Conservation (phyloP, 2,888 invertebrate species). For the Pterostichus niger region DNA sequence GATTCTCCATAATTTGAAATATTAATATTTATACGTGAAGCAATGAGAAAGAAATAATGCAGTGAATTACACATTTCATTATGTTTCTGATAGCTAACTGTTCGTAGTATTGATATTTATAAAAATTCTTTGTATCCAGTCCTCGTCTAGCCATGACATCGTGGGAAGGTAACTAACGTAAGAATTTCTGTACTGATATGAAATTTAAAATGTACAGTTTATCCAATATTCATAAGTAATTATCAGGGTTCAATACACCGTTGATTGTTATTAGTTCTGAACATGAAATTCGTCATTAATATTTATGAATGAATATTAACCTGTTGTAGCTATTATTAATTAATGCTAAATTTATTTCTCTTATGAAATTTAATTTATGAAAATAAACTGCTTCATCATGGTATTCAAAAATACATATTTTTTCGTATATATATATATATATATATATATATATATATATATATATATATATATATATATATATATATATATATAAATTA, state of each 20-base stretch:
- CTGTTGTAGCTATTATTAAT: too few species aligned
- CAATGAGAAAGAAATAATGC: background rate
- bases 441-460: too few species aligned
- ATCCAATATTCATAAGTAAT: constrained; percentile 21
- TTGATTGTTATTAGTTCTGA: constrained; percentile 8
- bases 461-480: too few species aligned
- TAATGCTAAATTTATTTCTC: too few species aligned
- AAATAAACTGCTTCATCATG: too few species aligned
- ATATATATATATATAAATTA: too few species aligned
- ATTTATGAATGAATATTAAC: background rate
- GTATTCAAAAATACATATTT: too few species aligned
- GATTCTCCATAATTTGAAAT: constrained; percentile 18
- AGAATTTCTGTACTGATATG: background rate
- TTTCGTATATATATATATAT: too few species aligned
- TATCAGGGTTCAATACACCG: constrained; percentile 16
- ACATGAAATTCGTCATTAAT: background rate
- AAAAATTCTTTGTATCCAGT: constrained; percentile 17
- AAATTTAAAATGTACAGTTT: constrained; percentile 1
- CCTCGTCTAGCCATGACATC: background rate
- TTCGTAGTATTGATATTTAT: constrained; percentile 23
- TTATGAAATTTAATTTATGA: too few species aligned
- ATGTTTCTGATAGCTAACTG: background rate
- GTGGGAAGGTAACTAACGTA: background rate
- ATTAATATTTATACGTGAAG: constrained; percentile 17
- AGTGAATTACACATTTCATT: constrained; percentile 17